Percentiles rank a stretch among this genome's conserved stretches.
phyloP scores from a whole-genome alignment of 2,888 invertebrate genomes.

The Cheilosia variabilis region DNA sequence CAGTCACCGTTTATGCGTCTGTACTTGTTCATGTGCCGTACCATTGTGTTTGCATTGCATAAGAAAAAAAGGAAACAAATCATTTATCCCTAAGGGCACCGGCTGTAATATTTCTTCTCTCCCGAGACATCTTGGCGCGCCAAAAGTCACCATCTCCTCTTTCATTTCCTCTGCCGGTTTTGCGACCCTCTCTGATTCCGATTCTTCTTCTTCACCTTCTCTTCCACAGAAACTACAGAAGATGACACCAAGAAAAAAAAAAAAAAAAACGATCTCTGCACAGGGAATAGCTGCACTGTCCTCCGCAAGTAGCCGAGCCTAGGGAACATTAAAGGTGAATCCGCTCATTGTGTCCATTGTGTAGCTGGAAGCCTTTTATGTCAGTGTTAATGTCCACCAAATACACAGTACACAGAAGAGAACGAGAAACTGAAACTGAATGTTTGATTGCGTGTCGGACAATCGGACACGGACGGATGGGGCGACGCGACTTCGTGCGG shows the following conservation, averaged over 20 bases:
- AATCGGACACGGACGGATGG: constrained; percentile 62
- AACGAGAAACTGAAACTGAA: constrained; percentile 21
- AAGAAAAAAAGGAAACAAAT: constrained; percentile 33
- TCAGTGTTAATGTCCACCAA: constrained; percentile 46
- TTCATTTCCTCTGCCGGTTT: constrained; percentile 12
- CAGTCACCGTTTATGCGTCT: not conserved
- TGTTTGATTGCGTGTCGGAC: constrained; percentile 73
- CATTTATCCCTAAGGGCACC: constrained; percentile 33
- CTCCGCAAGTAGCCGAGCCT: constrained; percentile 52
- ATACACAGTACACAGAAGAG: not conserved
- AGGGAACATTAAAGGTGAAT: constrained; percentile 72
- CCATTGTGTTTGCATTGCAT: constrained; percentile 54
- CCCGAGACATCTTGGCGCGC: constrained; percentile 70
- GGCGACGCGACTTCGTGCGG: constrained; percentile 50
- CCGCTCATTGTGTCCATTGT: constrained; percentile 69
- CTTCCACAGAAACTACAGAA: constrained; percentile 39
- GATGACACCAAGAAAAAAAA: constrained; percentile 12
- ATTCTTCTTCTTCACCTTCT: constrained; percentile 17
- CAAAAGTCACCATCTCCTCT: constrained; percentile 60
- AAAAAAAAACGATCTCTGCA: constrained; percentile 22
- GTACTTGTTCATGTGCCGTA: constrained; percentile 45
- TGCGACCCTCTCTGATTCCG: constrained; percentile 51
- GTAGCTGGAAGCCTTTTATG: constrained; percentile 69
- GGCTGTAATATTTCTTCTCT: constrained; percentile 46
- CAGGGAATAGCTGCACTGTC: constrained; percentile 42